phyloP scores from a whole-genome alignment of 2,797 vertebrate genomes.

The Odontamblyopus rebecca region DNA sequence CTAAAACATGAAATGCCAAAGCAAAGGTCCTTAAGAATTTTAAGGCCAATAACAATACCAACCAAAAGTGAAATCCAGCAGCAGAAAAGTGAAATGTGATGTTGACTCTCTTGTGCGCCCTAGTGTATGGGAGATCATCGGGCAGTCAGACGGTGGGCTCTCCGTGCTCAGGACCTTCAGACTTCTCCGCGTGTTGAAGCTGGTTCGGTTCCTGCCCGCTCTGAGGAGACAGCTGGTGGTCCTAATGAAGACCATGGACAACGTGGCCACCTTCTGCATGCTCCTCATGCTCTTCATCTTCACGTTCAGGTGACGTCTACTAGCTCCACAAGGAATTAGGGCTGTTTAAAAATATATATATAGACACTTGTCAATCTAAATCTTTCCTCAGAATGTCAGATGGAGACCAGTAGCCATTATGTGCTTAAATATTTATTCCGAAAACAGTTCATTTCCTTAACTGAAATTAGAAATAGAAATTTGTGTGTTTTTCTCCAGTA shows the following conservation, averaged over 20 bases:
- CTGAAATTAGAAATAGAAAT: not conserved
- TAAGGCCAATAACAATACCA: no score
- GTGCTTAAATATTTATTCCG: no score
- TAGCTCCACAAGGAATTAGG: not conserved
- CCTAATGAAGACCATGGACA: slow-evolving; percentile 99
- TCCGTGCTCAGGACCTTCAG: slow-evolving; percentile 96
- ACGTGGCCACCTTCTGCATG: slow-evolving; percentile 99
- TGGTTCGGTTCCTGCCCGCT: slow-evolving; percentile 98
- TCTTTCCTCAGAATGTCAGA: not conserved
- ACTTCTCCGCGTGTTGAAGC: slow-evolving; percentile 95
- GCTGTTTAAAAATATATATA: not conserved
- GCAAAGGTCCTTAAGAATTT: no score
- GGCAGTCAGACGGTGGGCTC: slow-evolving; percentile 93
- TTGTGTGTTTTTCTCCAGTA: no score
- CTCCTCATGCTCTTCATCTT: slow-evolving; percentile 98
- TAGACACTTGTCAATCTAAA: not conserved
- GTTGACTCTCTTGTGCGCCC: not conserved
- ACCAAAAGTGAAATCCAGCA: not conserved
- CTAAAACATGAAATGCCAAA: no score
- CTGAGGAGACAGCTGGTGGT: slow-evolving; percentile 96
- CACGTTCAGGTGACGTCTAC: slow-evolving; percentile 88
- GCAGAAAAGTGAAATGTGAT: not conserved
- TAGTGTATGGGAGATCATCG: slow-evolving; percentile 98
- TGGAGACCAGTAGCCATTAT: not conserved
- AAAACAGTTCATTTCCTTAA: no score